Evolutionary conservation across 2,797 vertebrate genomes (phyloP).

Genomic region (Cyprinodon diabolis): DNA sequence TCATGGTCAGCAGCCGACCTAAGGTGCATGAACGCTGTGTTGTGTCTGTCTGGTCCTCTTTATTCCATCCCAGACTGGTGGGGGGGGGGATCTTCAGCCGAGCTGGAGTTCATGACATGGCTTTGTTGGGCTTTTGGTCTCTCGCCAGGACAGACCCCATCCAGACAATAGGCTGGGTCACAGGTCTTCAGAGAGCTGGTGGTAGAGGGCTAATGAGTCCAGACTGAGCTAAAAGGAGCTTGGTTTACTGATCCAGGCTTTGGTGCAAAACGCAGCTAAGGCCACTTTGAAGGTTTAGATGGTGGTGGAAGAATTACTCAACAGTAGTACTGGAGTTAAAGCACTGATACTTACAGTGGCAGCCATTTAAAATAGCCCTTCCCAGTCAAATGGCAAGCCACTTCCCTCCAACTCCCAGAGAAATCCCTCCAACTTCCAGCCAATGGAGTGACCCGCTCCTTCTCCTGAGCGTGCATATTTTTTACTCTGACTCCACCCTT

Average conservation of each 20-base stretch:
- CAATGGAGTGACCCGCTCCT: too few relatives aligned
- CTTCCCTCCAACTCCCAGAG: too few relatives aligned
- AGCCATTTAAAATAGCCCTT: neutral
- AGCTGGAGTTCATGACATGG: slow-evolving; percentile 63
- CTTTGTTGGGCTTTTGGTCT: slow-evolving; percentile 56
- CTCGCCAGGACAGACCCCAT: slow-evolving; percentile 35
- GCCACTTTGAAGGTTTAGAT: slow-evolving; percentile 24
- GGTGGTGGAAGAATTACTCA: neutral
- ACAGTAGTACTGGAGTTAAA: too few relatives aligned
- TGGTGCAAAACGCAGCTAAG: slow-evolving; percentile 32
- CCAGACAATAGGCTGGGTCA: slow-evolving; percentile 65
- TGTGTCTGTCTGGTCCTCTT: slow-evolving; percentile 55
- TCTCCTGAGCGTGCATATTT: too few relatives aligned
- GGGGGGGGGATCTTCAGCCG: slow-evolving; percentile 37
- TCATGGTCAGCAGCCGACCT: slow-evolving; percentile 33
- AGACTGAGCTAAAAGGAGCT: slow-evolving; percentile 47
- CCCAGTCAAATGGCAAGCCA: too few relatives aligned
- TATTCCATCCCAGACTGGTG: slow-evolving; percentile 43
- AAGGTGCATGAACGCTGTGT: slow-evolving; percentile 42
- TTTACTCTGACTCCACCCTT: too few relatives aligned
- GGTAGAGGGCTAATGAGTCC: slow-evolving; percentile 62
- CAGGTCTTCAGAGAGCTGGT: slow-evolving; percentile 55
- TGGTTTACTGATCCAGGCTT: slow-evolving; percentile 29
- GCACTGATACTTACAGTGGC: neutral
- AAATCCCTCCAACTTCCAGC: too few relatives aligned